Conservation (phyloP, 1,140 invertebrate species). For the Kradibia gibbosae region DNA sequence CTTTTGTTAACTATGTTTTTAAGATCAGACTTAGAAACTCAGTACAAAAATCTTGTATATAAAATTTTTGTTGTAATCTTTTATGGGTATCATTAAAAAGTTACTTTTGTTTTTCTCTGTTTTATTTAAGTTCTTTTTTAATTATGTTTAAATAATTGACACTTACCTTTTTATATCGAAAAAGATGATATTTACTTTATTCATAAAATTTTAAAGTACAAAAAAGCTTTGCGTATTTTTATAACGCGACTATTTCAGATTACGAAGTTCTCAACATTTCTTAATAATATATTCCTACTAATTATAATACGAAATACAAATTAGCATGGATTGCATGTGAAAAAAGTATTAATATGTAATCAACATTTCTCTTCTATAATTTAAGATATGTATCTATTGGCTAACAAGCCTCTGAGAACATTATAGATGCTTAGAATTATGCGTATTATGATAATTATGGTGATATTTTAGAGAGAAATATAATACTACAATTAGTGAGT, state of each 20-base stretch:
- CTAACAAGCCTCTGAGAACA: slow-evolving; percentile 33
- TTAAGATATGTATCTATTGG: slow-evolving; percentile 37
- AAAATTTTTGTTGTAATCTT: not conserved
- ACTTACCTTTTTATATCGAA: too few relatives aligned
- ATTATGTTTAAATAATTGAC: too few relatives aligned
- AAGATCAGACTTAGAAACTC: not conserved
- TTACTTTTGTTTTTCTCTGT: not conserved
- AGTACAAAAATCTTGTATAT: not conserved
- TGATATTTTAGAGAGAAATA: not conserved
- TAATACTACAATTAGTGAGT: not conserved
- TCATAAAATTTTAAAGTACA: too few relatives aligned
- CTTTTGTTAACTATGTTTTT: not conserved
- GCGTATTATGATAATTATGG: slow-evolving; percentile 13
- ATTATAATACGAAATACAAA: not conserved
- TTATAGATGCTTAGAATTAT: slow-evolving; percentile 50
- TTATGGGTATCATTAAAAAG: not conserved
- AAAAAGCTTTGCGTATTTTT: too few relatives aligned
- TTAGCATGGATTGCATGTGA: not conserved
- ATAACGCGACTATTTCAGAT: too few relatives aligned
- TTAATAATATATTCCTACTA: too few relatives aligned
- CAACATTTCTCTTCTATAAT: slow-evolving; percentile 36
- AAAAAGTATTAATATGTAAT: slow-evolving; percentile 29
- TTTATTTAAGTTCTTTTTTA: too few relatives aligned
- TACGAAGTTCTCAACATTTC: too few relatives aligned
- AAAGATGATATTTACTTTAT: too few relatives aligned